These are phyloP conservation scores for Amiota communis DNA, from an alignment of 2,888 invertebrate genomes.

Conservation along the genomic window DNA sequence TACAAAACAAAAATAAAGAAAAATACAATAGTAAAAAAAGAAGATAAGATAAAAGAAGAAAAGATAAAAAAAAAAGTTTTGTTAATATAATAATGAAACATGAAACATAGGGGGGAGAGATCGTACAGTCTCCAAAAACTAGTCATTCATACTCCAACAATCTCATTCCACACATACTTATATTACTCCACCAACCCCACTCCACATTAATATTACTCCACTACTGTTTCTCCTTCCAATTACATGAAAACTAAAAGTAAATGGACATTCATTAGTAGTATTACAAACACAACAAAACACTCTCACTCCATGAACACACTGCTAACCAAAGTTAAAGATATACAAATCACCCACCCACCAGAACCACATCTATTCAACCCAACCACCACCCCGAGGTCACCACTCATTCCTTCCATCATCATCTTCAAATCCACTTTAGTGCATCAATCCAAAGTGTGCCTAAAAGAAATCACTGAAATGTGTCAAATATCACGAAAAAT, in stretches of 20 bases:
- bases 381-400: background rate
- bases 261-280: too few species aligned
- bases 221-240: too few species aligned
- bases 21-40: background rate
- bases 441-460: background rate
- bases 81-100: constrained; percentile 41
- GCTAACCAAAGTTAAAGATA: too few species aligned
- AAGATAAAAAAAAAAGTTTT: constrained; percentile 37
- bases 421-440: background rate
- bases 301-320: too few species aligned
- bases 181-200: too few species aligned
- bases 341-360: too few species aligned
- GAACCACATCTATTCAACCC: too few species aligned
- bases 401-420: background rate
- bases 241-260: too few species aligned
- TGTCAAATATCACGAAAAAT: constrained; percentile 58
- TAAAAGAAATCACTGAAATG: constrained; percentile 32
- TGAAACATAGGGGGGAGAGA: background rate
- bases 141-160: too few species aligned
- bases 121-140: background rate
- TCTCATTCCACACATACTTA: too few species aligned
- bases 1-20: constrained; percentile 35
- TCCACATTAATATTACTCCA: too few species aligned
- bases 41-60: background rate
- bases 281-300: too few species aligned